Evolutionary conservation across 2,113 vertebrate genomes (phyloP).

Genomic region (Meleagris gallopavo): DNA sequence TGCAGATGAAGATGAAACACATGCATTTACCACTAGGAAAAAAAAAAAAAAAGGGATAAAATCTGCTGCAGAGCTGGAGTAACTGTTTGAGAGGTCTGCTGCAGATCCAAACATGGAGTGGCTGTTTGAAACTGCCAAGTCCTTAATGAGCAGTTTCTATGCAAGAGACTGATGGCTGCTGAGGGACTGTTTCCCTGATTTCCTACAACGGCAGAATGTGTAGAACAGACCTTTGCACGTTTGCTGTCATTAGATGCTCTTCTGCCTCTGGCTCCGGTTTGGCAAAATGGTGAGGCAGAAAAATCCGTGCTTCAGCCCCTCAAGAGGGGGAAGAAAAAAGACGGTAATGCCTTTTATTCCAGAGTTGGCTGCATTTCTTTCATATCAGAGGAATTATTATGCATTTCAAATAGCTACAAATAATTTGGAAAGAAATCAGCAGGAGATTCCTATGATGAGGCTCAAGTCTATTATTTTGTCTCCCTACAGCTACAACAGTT

Average conservation of each 20-base stretch:
- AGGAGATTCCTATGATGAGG: neutral
- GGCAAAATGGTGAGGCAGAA: neutral
- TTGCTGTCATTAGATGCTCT: neutral
- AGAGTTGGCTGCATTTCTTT: neutral
- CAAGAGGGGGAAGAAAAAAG: neutral
- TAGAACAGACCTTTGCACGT: neutral
- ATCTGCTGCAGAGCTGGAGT: neutral
- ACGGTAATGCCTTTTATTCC: neutral
- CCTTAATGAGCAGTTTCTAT: neutral
- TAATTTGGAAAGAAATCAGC: constrained; percentile 14
- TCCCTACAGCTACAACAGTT: neutral
- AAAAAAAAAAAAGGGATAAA: neutral
- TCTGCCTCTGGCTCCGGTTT: constrained; percentile 35
- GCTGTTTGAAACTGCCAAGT: neutral
- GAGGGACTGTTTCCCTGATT: neutral
- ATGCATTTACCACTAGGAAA: neutral
- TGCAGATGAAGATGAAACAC: neutral
- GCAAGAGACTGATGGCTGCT: neutral
- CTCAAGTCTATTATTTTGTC: neutral
- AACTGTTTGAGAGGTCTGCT: neutral
- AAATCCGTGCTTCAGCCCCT: neutral
- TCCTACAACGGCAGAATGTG: constrained; percentile 28
- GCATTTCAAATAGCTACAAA: neutral
- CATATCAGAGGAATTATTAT: neutral
- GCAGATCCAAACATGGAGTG: neutral